phyloP scores from a whole-genome alignment of 2,888 invertebrate species.

The Dugesia japonica region DNA sequence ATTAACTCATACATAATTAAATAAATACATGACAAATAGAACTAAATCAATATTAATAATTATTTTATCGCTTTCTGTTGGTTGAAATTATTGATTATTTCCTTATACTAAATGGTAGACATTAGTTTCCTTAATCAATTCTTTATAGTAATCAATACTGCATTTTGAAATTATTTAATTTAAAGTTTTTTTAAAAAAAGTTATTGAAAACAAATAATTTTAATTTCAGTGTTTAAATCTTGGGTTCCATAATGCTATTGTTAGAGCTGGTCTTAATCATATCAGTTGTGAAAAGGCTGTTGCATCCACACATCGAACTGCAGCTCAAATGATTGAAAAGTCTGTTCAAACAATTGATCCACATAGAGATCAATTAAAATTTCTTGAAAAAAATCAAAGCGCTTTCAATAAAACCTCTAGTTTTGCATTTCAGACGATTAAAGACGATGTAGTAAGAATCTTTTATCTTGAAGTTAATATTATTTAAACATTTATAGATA shows the following conservation, averaged over 20 bases:
- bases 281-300: not conserved
- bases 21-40: too few species aligned
- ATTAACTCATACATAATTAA: too few species aligned
- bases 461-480: not conserved
- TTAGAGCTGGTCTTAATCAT: not conserved
- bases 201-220: too few species aligned
- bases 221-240: not conserved
- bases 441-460: not conserved
- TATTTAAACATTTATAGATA: not conserved
- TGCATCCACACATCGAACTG: not conserved
- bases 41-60: too few species aligned
- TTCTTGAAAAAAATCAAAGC: not conserved
- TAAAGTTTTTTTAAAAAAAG: too few species aligned
- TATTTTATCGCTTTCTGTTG: too few species aligned
- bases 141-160: too few species aligned
- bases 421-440: constrained; percentile 9
- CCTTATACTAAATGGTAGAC: too few species aligned
- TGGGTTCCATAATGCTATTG: not conserved
- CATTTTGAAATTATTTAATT: too few species aligned
- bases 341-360: constrained; percentile 9
- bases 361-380: not conserved
- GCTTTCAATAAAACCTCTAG: constrained; percentile 14
- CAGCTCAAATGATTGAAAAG: constrained; percentile 10
- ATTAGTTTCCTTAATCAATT: too few species aligned
- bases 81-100: too few species aligned